Evolutionary conservation across 2,797 vertebrate genomes (phyloP).

Genomic region (Acropternis orthonyx): DNA sequence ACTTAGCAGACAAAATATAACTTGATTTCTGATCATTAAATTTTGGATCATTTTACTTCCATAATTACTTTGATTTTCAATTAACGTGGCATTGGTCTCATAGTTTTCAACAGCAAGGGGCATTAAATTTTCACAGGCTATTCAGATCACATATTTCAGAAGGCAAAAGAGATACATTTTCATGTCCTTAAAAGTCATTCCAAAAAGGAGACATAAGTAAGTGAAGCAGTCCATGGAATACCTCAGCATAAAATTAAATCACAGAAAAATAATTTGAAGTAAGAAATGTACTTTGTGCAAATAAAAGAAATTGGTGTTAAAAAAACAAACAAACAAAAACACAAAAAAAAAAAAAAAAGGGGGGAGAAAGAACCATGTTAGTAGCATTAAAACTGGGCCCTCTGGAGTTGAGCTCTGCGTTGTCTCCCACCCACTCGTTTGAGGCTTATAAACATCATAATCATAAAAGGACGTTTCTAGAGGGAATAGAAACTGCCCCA

Average conservation of each 20-base stretch:
- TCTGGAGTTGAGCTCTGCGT: background rate
- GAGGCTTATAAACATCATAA: slow-evolving; percentile 12
- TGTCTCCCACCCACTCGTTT: background rate
- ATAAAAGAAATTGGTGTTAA: background rate
- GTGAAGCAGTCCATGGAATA: background rate
- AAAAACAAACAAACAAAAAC: too few relatives aligned
- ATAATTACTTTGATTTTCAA: background rate
- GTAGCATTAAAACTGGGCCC: slow-evolving; percentile 23
- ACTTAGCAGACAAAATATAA: background rate
- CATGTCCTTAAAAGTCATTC: background rate
- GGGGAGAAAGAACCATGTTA: background rate
- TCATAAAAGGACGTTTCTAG: background rate
- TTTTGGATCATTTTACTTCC: background rate
- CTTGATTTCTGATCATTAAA: background rate
- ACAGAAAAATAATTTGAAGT: background rate
- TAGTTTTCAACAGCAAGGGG: background rate
- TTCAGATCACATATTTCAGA: background rate
- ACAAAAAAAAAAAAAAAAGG: rapidly evolving
- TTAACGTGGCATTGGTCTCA: background rate
- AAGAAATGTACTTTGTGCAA: background rate
- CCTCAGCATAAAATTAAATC: background rate
- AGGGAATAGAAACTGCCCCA: slow-evolving; percentile 50
- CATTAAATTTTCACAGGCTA: background rate
- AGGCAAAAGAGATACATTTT: background rate
- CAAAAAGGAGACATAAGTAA: background rate